Percentiles rank a stretch among this genome's conserved stretches.
phyloP scores from a whole-genome alignment of 2,888 invertebrate genomes.

The Troides helena region DNA sequence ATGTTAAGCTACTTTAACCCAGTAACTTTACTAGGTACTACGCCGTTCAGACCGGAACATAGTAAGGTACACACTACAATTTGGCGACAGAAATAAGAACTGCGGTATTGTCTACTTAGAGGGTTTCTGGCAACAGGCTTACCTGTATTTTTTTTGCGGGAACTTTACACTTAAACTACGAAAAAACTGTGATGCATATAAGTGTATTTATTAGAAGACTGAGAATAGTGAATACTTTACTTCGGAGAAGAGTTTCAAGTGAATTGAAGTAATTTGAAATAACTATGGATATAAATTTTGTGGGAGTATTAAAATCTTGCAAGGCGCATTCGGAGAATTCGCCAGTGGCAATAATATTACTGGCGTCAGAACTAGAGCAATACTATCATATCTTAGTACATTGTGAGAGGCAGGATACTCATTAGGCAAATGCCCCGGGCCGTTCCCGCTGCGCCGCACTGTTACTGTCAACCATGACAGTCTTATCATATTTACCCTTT shows the following conservation, averaged over 20 bases:
- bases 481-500: slow-evolving; percentile 29
- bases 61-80: too few species aligned
- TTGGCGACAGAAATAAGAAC: too few species aligned
- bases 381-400: slow-evolving; percentile 33
- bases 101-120: too few species aligned
- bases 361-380: slow-evolving; percentile 28
- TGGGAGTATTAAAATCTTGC: slow-evolving; percentile 11
- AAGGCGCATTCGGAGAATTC: slow-evolving; percentile 21
- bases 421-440: slow-evolving; percentile 40
- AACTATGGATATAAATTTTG: slow-evolving; percentile 11
- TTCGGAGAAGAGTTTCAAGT: neutral
- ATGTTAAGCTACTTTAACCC: too few species aligned
- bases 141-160: too few species aligned
- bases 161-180: too few species aligned
- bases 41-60: too few species aligned
- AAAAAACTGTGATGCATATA: too few species aligned
- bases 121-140: too few species aligned
- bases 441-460: slow-evolving; percentile 30
- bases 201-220: neutral
- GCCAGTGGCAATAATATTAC: slow-evolving; percentile 24
- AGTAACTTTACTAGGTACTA: too few species aligned
- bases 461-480: slow-evolving; percentile 26
- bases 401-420: slow-evolving; percentile 42
- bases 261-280: slow-evolving; percentile 5
- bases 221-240: neutral